These are phyloP conservation scores for Enteromius mattozi DNA, from an alignment of 2,797 vertebrate species.

Conservation along the genomic window DNA sequence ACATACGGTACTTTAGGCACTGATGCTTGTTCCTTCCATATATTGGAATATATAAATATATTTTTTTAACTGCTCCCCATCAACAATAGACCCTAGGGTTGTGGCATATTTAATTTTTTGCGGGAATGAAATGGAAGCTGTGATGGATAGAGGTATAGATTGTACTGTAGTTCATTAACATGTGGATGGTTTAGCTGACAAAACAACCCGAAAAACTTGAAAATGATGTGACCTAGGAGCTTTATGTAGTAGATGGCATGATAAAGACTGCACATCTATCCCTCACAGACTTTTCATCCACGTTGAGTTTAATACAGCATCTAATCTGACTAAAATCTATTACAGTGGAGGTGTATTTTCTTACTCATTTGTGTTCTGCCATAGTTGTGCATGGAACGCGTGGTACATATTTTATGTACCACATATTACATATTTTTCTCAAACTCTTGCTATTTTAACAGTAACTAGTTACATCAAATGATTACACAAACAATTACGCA, in stretches of 20 bases:
- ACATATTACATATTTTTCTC: not conserved
- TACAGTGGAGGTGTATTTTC: not conserved
- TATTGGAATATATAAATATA: not conserved
- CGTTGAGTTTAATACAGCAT: not conserved
- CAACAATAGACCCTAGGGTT: not conserved
- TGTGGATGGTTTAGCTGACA: not conserved
- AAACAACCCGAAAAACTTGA: not conserved
- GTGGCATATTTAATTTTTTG: not conserved
- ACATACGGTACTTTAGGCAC: constrained; percentile 4
- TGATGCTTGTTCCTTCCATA: not conserved
- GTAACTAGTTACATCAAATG: not conserved
- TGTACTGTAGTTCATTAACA: not conserved
- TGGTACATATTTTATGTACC: not conserved
- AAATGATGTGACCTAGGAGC: not conserved
- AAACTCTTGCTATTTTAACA: constrained; percentile 19
- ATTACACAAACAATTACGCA: not conserved
- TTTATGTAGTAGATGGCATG: not conserved
- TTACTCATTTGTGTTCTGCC: constrained; percentile 17
- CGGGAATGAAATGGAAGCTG: not conserved
- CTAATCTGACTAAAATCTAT: not conserved
- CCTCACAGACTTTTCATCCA: not conserved
- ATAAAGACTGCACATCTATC: not conserved
- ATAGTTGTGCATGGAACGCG: not conserved
- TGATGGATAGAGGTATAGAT: not conserved
- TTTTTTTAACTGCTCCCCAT: not conserved